A percentile compares a stretch with the other conserved stretches of the same genome.
These are phyloP conservation scores for Propithecus perrieri DNA, from an alignment of 2,797 vertebrate species.

Conservation along the genomic window DNA sequence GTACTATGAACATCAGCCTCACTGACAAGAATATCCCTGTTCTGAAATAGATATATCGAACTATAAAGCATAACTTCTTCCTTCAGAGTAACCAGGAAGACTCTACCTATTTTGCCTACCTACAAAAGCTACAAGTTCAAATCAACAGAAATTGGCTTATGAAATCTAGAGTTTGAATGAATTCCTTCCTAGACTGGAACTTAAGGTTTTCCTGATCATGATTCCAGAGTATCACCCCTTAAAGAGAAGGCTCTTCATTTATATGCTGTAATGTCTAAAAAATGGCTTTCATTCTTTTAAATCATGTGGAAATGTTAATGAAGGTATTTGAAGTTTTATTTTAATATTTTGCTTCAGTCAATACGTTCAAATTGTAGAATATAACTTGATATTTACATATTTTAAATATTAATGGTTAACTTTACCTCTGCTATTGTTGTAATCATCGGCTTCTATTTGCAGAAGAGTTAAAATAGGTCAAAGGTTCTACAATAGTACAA, in stretches of 20 bases:
- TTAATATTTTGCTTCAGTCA: conserved; percentile 6
- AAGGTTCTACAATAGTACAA: conserved; percentile 39
- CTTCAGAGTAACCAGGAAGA: background rate
- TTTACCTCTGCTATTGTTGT: conserved; percentile 50
- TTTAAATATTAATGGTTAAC: conserved; percentile 57
- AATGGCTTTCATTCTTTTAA: background rate
- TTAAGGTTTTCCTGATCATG: background rate
- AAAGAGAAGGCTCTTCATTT: background rate
- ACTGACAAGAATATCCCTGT: background rate
- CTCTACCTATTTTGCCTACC: background rate
- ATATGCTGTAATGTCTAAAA: background rate
- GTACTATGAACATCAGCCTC: background rate
- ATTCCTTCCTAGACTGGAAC: background rate
- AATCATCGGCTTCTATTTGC: conserved; percentile 62
- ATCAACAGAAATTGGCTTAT: background rate
- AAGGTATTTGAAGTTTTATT: conserved; percentile 15
- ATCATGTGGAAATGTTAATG: background rate
- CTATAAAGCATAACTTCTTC: background rate
- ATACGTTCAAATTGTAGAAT: background rate
- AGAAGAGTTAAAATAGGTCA: conserved; percentile 58
- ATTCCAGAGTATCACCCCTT: background rate
- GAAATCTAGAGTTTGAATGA: background rate
- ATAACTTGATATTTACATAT: conserved; percentile 1
- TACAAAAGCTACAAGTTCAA: background rate
- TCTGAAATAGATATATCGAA: background rate